Evolutionary conservation across 1,140 invertebrate genomes (phyloP).

Genomic region (Nasonia giraulti): DNA sequence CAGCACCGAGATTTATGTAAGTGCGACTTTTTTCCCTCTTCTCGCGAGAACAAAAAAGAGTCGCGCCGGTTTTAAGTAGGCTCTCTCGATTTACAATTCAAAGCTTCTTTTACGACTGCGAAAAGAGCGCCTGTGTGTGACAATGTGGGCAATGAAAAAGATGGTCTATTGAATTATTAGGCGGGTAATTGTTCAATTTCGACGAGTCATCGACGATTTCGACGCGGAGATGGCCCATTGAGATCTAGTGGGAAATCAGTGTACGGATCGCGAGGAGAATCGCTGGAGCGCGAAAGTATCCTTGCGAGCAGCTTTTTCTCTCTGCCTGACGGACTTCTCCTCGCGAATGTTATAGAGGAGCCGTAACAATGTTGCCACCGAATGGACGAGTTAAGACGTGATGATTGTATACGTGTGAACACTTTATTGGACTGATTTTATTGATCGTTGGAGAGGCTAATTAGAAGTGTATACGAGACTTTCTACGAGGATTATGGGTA

Average conservation of each 20-base stretch:
- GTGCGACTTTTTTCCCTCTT: too few species aligned
- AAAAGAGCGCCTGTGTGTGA: neutral
- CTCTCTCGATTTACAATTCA: neutral
- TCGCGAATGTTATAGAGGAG: constrained; percentile 26
- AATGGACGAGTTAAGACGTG: constrained; percentile 21
- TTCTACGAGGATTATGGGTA: too few species aligned
- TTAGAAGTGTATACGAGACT: too few species aligned
- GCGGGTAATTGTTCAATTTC: constrained; percentile 46
- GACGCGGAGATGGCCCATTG: neutral
- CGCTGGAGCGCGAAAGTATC: constrained; percentile 28
- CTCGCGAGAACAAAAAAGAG: neutral
- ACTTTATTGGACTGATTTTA: neutral
- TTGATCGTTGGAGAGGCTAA: neutral
- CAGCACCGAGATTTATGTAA: neutral
- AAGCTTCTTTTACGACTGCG: neutral
- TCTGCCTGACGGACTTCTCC: constrained; percentile 5
- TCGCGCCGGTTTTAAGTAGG: neutral
- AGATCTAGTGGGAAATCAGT: neutral
- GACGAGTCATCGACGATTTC: constrained; percentile 54
- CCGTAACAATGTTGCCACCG: constrained; percentile 10
- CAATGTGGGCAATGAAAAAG: neutral
- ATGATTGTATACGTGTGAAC: neutral
- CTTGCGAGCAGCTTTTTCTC: constrained; percentile 27
- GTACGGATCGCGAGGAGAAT: neutral
- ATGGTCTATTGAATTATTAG: neutral